These are phyloP conservation scores for Pithys albifrons DNA, from an alignment of 2,113 vertebrate genomes.

Conservation along the genomic window DNA sequence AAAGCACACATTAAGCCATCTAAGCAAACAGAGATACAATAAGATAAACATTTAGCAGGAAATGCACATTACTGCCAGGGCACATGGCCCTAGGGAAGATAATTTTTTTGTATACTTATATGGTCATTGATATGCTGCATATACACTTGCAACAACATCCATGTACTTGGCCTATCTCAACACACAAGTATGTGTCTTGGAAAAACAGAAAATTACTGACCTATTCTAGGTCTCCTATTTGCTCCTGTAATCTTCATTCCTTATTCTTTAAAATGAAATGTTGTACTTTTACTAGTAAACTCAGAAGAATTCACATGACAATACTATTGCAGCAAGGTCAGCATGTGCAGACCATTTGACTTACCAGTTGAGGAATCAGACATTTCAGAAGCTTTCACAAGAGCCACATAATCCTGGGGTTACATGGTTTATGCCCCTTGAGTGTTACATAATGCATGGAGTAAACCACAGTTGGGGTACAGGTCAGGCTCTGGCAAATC, in stretches of 20 bases:
- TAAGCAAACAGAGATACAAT: neutral
- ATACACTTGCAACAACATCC: neutral
- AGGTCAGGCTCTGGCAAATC: neutral
- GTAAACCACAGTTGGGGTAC: neutral
- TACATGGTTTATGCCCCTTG: neutral
- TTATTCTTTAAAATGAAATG: neutral
- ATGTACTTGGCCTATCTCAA: neutral
- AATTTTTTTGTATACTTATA: neutral
- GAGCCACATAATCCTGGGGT: neutral
- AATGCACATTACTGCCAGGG: neutral
- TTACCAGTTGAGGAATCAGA: neutral
- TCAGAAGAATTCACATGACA: neutral
- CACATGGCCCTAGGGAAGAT: neutral
- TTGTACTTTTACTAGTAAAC: neutral
- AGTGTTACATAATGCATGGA: neutral
- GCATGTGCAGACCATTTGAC: neutral
- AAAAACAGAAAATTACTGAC: neutral
- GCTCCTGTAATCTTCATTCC: neutral
- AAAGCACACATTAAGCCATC: neutral
- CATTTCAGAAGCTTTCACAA: neutral
- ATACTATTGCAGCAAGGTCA: neutral
- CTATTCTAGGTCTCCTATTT: neutral
- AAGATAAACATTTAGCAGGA: neutral
- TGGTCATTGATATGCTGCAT: neutral
- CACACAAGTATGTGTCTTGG: neutral